Base-by-base conservation (phyloP, 2,797 vertebrate species). In the Chrysocyon brachyurus region DNA sequence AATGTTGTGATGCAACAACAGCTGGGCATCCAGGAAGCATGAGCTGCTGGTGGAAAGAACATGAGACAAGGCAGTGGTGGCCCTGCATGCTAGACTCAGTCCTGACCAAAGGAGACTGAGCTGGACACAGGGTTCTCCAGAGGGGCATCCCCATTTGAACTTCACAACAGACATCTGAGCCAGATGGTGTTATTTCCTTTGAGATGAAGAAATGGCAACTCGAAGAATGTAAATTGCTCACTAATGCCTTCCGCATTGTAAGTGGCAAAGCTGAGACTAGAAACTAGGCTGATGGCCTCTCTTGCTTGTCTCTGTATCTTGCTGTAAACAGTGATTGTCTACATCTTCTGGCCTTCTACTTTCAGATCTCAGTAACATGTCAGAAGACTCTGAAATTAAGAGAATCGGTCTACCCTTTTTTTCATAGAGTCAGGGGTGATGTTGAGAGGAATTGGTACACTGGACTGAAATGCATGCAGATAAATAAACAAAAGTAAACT, bases 341-440 rank as follows among this genome's bases (percentile, higher is more conserved):
- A 6, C 1, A 10, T 87, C 64, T 88, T 77, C 64, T 89, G 36
- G 26, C 12, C 17, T 93, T 63, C 46, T 54, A 63, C 59, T 24
- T 52, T 78, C 56, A 91, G 33, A 90, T 16, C 52, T 79, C 17
- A 64, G 49, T 14, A 86, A 73, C 3, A 11, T 33, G 4, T 66
- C 66, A 94, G 46, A 73, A 63, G 90, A 94, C 57, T 95, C 46
- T 77, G 73, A 93, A 92, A 84, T 86, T 26, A 86, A 90, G 75
- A 54, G 40, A 54, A 59, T 90, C 46, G 2, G 17, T n/a, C 63
- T 81, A 11, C 17, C 28, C 5, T 83, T 86, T 57, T 14, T 90
- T 59, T 19, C 12, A 63, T 63, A 52, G 63, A 93, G 40, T 56
- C 52, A 46, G 36, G 49, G 21, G 64, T 33, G 11, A 91, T 49